A percentile compares a stretch with the other conserved stretches of the same genome.
These are phyloP conservation scores for Zalophus californianus DNA, from an alignment of 2,797 vertebrate species.

Conservation along the genomic window DNA sequence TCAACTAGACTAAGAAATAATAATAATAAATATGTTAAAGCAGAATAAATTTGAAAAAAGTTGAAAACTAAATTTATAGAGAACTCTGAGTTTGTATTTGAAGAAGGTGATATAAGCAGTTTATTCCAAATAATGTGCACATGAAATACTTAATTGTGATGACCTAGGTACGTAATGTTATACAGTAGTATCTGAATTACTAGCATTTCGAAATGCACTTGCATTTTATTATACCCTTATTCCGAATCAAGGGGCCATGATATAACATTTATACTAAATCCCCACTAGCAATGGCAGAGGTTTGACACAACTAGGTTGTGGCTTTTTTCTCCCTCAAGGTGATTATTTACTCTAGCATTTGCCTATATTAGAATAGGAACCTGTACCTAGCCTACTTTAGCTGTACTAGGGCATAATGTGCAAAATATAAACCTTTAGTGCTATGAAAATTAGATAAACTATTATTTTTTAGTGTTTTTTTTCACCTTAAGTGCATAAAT, in stretches of 20 bases:
- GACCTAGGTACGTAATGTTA: background rate
- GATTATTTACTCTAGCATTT: background rate
- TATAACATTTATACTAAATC: background rate
- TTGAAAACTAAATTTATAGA: background rate
- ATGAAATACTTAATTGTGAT: background rate
- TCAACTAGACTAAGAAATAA: background rate
- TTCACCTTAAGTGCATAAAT: background rate
- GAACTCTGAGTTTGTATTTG: background rate
- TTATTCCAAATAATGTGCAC: background rate
- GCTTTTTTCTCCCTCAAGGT: background rate
- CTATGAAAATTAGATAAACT: background rate
- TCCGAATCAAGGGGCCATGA: background rate
- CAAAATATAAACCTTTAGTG: background rate
- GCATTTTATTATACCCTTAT: background rate
- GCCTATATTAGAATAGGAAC: background rate
- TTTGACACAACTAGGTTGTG: background rate
- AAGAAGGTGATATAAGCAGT: background rate
- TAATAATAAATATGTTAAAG: background rate
- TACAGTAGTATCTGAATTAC: background rate
- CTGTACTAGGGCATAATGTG: background rate
- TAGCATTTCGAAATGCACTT: background rate
- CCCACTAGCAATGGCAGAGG: background rate
- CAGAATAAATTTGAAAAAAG: background rate
- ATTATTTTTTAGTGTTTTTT: constrained; percentile 7
- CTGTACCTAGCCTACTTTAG: background rate